These are phyloP conservation scores for Chironomus tepperi DNA, from an alignment of 1,140 invertebrate genomes.

Conservation along the genomic window DNA sequence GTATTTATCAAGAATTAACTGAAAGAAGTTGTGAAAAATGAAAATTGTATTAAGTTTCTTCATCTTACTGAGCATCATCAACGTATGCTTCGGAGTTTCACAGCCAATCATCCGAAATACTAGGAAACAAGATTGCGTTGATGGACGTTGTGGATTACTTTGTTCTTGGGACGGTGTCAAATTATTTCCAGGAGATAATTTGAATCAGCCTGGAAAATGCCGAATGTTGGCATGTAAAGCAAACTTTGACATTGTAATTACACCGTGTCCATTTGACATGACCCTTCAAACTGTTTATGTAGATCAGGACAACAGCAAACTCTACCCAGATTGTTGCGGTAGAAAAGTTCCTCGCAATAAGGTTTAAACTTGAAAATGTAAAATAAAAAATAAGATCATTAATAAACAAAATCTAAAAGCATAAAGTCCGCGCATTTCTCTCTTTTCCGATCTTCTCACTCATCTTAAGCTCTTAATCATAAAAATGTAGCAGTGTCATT, in stretches of 20 bases:
- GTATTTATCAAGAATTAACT: neutral
- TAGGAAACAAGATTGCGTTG: neutral
- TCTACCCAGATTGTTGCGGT: neutral
- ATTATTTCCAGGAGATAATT: neutral
- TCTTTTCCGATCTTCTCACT: neutral
- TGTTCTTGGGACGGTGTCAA: neutral
- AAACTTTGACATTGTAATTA: neutral
- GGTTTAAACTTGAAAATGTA: neutral
- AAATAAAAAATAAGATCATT: neutral
- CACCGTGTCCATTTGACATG: constrained; percentile 2
- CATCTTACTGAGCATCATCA: neutral
- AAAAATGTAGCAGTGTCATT: neutral
- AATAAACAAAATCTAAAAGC: neutral
- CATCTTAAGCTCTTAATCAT: neutral
- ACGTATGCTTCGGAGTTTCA: neutral
- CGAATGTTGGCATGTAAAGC: neutral
- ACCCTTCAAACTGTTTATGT: neutral
- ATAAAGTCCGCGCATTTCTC: neutral
- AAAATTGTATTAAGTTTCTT: neutral
- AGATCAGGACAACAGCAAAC: neutral
- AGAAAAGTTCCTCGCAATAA: neutral
- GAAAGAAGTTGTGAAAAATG: neutral
- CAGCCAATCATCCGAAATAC: neutral
- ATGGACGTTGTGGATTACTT: neutral
- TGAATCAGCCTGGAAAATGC: neutral